Percentiles rank a stretch among this genome's conserved stretches.
phyloP scores from a whole-genome alignment of 30 jellyfish, hydroid and myxozoan genomes.

The Mastigias papua region DNA sequence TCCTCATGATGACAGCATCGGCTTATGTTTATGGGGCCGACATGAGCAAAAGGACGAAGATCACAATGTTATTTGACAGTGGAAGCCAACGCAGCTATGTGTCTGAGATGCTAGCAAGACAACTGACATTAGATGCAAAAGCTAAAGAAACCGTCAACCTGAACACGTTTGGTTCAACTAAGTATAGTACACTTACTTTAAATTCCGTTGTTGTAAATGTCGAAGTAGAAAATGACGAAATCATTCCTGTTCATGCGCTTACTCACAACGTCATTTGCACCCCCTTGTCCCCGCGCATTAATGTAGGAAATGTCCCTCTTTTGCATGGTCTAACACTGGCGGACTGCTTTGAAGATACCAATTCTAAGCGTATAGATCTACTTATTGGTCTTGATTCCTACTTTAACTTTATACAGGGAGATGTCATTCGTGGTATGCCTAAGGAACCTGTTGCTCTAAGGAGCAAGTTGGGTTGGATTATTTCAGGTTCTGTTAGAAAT shows the following conservation, averaged over 20 bases:
- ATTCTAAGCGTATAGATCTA: constrained; percentile 27
- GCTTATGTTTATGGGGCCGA: constrained; percentile 10
- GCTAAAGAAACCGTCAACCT: neutral
- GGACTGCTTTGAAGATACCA: constrained; percentile 13
- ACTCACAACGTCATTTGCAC: too few relatives aligned
- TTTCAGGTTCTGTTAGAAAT: constrained; percentile 3
- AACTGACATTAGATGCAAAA: constrained; percentile 1
- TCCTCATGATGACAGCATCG: constrained; percentile 9
- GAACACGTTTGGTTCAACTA: constrained; percentile 35
- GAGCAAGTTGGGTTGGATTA: constrained; percentile 33
- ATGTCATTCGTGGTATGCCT: constrained; percentile 29
- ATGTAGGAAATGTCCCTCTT: constrained; percentile 16
- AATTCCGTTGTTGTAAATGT: constrained; percentile 13
- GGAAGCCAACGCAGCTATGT: constrained; percentile 32
- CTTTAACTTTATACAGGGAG: constrained; percentile 33
- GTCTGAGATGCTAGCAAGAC: constrained; percentile 5
- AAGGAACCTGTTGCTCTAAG: constrained; percentile 48
- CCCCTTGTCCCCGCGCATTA: too few relatives aligned
- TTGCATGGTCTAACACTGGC: constrained; percentile 29
- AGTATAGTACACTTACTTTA: too few relatives aligned
- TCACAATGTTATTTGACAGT: constrained; percentile 32
- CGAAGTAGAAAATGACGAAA: constrained; percentile 3
- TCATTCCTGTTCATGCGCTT: constrained; percentile 15
- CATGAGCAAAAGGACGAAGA: neutral
- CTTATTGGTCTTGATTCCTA: constrained; percentile 32